Percentiles rank a stretch among this genome's conserved stretches.
Conservation (phyloP, 2,888 invertebrate genomes). For the Spicauda simplicius region DNA sequence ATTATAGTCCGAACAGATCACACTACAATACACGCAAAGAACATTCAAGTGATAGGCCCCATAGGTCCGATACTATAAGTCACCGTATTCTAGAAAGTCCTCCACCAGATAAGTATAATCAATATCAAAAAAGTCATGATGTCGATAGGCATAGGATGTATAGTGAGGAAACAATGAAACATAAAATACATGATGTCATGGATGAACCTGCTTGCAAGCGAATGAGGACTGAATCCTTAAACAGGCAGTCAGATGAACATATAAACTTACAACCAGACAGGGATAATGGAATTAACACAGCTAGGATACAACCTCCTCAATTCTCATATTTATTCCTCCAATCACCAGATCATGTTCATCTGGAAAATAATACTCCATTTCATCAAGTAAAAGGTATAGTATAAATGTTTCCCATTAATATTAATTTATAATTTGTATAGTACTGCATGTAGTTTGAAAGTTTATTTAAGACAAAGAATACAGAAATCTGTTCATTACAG, state of each 20-base stretch:
- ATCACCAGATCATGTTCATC: conserved; percentile 64
- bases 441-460: conserved; percentile 5
- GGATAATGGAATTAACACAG: conserved; percentile 28
- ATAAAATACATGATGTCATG: conserved; percentile 53
- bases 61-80: conserved; percentile 50
- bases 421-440: background rate
- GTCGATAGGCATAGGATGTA: conserved; percentile 7
- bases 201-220: conserved; percentile 62
- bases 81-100: conserved; percentile 57
- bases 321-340: conserved; percentile 47
- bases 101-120: conserved; percentile 51
- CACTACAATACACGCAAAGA: conserved; percentile 43
- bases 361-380: conserved; percentile 41
- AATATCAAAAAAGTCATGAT: conserved; percentile 44
- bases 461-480: conserved; percentile 1
- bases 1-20: conserved; percentile 54
- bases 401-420: too few species aligned
- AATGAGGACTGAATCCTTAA: conserved; percentile 50
- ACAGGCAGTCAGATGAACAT: conserved; percentile 36
- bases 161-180: conserved; percentile 46
- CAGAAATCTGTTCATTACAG: conserved; percentile 55
- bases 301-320: conserved; percentile 5
- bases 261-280: conserved; percentile 44
- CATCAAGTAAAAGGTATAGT: conserved; percentile 58
- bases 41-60: conserved; percentile 46